These are phyloP conservation scores for Seira sanloemensis DNA, from an alignment of 2,888 invertebrate genomes.

Conservation along the genomic window DNA sequence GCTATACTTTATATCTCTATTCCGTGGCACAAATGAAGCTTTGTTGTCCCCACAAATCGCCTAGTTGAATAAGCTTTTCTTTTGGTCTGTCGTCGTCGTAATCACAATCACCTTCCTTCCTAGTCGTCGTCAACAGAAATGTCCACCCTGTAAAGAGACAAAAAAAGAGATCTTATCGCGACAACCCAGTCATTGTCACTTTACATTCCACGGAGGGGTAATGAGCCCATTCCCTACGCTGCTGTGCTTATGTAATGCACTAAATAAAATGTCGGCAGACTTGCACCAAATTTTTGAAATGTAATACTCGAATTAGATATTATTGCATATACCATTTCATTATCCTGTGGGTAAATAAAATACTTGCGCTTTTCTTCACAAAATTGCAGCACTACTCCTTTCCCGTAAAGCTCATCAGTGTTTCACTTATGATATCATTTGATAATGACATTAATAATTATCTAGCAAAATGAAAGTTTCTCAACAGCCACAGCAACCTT, in stretches of 20 bases:
- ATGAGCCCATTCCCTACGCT: too few species aligned
- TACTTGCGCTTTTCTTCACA: background rate
- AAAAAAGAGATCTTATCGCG: background rate
- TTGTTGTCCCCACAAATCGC: background rate
- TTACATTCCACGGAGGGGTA: too few species aligned
- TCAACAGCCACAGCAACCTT: too few species aligned
- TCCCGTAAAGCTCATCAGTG: background rate
- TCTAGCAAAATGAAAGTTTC: slow-evolving; percentile 61
- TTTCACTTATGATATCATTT: slow-evolving; percentile 36
- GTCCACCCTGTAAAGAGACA: background rate
- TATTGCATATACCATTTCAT: too few species aligned
- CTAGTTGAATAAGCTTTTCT: too few species aligned
- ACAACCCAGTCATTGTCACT: background rate
- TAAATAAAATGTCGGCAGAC: too few species aligned
- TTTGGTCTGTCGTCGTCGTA: background rate
- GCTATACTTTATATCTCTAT: too few species aligned
- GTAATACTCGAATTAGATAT: too few species aligned
- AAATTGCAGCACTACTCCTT: background rate
- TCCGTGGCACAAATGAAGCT: too few species aligned
- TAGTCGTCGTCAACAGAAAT: background rate
- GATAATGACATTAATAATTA: slow-evolving; percentile 65
- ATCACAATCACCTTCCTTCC: background rate
- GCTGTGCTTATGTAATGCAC: too few species aligned
- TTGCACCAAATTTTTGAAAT: too few species aligned
- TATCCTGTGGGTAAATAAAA: too few species aligned